Evolutionary conservation across 2,797 vertebrate species (phyloP), one percentile per base, ranked within the genome.

Genomic region (Neostethus bicornis): DNA sequence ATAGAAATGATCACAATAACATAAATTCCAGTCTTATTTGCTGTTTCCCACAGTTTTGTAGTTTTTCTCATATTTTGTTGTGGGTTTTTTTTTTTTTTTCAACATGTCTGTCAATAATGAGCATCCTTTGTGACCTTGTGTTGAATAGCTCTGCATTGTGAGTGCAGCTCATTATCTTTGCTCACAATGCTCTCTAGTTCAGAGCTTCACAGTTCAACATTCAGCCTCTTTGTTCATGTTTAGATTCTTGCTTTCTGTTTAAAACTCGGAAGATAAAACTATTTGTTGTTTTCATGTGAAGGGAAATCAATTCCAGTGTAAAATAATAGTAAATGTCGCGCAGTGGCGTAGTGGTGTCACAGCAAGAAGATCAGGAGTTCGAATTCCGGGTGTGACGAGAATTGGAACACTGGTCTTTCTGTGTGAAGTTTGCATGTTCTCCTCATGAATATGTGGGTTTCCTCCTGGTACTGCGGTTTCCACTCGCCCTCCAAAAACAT

Each of bases 41-140:
- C 13, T 41, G n/a, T n/a, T n/a, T n/a, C n/a, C 13, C 14, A 9
- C 12, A 14, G 11, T 16, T 2, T 4, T 14, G 2, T 32, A 32
- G 2, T 32, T 32, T 32, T 32, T 32, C 29, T 13, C 32, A 32
- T 32, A 2, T 26, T 11, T 58, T 17, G 19, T 19, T 45, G 42
- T 21, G 20, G n/a, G n/a, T n/a, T n/a, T n/a, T n/a, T n/a, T n/a
- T n/a, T 9, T 21, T 4, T 12, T 37, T 28, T 5, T 20, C 16
- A 23, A 13, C 3, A 17, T 8, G 54, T 7, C n/a, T 35, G 14
- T 43, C 19, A 31, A 14, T 34, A 34, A 14, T 23, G n/a, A 31
- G 26, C 38, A 25, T 48, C 14, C 9, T 9, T 34, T 19, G 56
- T 41, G 24, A 46, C 46, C 28, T 14, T 54, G 50, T 46, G 31